Percentiles rank a stretch among this genome's conserved stretches.
Conservation (phyloP, 2,888 invertebrate species). For the Malthinus seriepunctatus region DNA sequence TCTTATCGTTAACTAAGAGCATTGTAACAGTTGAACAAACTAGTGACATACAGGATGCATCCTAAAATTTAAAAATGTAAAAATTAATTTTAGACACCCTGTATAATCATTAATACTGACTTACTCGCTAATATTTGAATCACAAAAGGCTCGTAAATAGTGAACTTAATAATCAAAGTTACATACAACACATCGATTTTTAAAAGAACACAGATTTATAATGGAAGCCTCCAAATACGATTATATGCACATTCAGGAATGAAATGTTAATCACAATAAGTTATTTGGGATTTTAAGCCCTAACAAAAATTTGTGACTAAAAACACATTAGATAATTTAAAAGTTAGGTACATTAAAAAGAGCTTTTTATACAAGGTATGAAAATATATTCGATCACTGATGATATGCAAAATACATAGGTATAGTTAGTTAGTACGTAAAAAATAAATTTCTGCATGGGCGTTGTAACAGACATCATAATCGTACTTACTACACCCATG, state of each 20-base stretch:
- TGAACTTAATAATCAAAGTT: constrained; percentile 4
- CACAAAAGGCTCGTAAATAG: constrained; percentile 2
- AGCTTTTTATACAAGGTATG: constrained; percentile 17
- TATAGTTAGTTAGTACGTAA: too few relatives aligned
- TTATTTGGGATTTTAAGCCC: not conserved
- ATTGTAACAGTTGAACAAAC: too few relatives aligned
- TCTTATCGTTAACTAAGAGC: too few relatives aligned
- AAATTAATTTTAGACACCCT: not conserved
- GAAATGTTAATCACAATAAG: constrained; percentile 15
- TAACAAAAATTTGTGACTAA: not conserved
- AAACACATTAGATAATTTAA: not conserved
- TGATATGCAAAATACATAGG: constrained; percentile 19
- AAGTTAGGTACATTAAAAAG: constrained; percentile 5
- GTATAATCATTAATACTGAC: not conserved
- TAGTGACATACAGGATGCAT: too few relatives aligned
- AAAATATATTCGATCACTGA: constrained; percentile 18
- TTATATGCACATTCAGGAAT: constrained; percentile 10
- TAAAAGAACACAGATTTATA: constrained; percentile 14
- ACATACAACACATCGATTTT: constrained; percentile 9
- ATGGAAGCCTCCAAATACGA: constrained; percentile 14
- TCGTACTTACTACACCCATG: constrained; percentile 6
- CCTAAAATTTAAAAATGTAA: too few relatives aligned
- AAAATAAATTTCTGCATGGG: not conserved
- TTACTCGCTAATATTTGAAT: not conserved
- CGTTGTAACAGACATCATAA: not conserved